These are phyloP conservation scores for Anabacerthia variegaticeps DNA, from an alignment of 2,797 vertebrate species.

Conservation along the genomic window DNA sequence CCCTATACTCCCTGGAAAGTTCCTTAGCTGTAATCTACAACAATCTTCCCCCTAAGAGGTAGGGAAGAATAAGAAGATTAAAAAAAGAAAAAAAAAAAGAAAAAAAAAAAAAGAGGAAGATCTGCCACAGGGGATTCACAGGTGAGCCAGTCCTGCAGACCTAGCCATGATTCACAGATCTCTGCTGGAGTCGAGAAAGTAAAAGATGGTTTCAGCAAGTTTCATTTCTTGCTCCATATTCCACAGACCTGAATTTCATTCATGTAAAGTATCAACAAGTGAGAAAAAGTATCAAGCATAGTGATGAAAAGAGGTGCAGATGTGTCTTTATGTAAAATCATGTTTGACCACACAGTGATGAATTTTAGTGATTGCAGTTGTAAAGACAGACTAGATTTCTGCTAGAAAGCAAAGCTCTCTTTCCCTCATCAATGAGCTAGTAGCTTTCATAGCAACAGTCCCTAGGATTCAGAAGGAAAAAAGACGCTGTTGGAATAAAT, in stretches of 20 bases:
- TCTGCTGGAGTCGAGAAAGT: background rate
- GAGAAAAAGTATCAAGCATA: background rate
- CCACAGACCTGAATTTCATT: background rate
- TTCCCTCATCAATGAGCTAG: background rate
- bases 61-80: background rate
- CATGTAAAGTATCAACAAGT: background rate
- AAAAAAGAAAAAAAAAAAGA: background rate
- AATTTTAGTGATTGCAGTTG: background rate
- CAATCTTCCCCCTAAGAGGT: background rate
- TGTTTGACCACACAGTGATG: background rate
- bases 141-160: background rate
- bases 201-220: background rate
- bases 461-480: background rate
- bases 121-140: background rate
- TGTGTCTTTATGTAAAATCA: background rate
- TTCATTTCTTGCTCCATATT: background rate
- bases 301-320: background rate
- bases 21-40: background rate
- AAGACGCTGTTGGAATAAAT: background rate
- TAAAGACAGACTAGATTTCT: background rate
- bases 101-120: background rate
- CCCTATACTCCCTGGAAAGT: background rate
- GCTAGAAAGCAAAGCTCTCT: background rate
- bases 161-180: background rate
- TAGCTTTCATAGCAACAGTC: background rate